Base-by-base conservation (phyloP, 2,888 invertebrate genomes). In the Notodonta ziczac region DNA sequence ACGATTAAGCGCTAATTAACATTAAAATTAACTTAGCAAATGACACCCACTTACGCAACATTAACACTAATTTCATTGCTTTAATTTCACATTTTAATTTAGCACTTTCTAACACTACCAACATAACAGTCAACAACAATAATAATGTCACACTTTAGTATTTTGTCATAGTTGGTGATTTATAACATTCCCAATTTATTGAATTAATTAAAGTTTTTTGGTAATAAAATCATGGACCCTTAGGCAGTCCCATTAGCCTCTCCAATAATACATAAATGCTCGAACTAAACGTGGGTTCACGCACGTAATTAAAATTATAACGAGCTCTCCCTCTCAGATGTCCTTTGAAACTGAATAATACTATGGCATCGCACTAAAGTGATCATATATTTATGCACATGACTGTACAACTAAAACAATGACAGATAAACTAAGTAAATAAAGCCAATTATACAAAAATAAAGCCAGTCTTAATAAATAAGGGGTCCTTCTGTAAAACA, bases 51-150 rank as follows among this genome's bases (percentile, higher is more conserved):
- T 75, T 73, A 77, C 62, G 65, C 70, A 70, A 76, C 65, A 69
- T 72, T 80, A 80, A 80, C 66, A 68, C 82, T 84, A 85, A 79
- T 76, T 85, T 84, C 74, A 86, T 87, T 87, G 87, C 86, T 88
- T 86, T 76, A 65, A 77, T 82, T 86, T 80, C 77, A 65, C 71
- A 70, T 66, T n/a, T n/a, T 76, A 75, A 80, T 74, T 79, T 80
- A 85, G 82, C 83, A 85, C 83, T 84, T 83, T 62, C 72, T 64
- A 68, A 65, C 66, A 59, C 66, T 40, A 55, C 0, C 10, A 16
- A 55, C 52, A 52, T 10, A 16, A 55, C 52, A 52, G 52, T 52
- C 54, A 50, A 16, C 50, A 50, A 50, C 50, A 50, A 8, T 14
- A 8, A 16, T 14, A 14, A 2, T 9, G 4, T 10, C 9, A 16